Percentiles rank a stretch among this genome's conserved stretches.
Evolutionary conservation across 2,113 vertebrate species (phyloP).

Genomic region (Dromaius novaehollandiae): DNA sequence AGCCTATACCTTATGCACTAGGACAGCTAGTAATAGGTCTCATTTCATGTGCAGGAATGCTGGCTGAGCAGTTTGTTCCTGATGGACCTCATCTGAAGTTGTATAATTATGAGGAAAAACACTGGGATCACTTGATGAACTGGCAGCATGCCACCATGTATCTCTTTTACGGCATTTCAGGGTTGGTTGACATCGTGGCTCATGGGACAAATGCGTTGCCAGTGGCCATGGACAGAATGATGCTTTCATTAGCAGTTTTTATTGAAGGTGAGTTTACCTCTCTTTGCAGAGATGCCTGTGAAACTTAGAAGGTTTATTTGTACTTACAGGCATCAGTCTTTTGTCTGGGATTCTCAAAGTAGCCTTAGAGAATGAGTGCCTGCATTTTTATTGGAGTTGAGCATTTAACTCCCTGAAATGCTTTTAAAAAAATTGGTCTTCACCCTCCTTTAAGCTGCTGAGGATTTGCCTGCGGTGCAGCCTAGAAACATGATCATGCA

Average conservation of each 20-base stretch:
- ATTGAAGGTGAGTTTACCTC: slow-evolving; percentile 83
- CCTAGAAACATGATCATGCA: not conserved
- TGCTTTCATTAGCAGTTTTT: slow-evolving; percentile 89
- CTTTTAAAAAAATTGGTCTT: not conserved
- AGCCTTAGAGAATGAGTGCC: not conserved
- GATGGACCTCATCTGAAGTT: slow-evolving; percentile 84
- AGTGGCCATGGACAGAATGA: slow-evolving; percentile 82
- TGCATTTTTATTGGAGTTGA: accelerated
- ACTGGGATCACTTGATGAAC: slow-evolving; percentile 85
- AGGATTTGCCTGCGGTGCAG: not conserved
- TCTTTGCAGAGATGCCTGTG: not conserved
- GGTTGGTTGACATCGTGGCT: slow-evolving; percentile 80
- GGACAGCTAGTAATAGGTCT: not conserved
- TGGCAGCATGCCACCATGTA: slow-evolving; percentile 98
- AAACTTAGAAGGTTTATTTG: not conserved
- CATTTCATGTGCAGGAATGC: slow-evolving; percentile 80
- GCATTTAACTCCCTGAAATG: not conserved
- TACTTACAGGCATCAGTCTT: not conserved
- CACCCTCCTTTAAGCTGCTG: not conserved
- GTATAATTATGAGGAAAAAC: slow-evolving; percentile 83
- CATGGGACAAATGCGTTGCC: slow-evolving; percentile 81
- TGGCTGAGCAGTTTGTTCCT: slow-evolving; percentile 85
- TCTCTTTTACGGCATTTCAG: slow-evolving; percentile 89
- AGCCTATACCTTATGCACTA: not conserved
- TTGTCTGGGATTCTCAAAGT: not conserved